These are phyloP conservation scores for Pyrgilauda ruficollis DNA, from an alignment of 2,113 vertebrate genomes.

Conservation along the genomic window DNA sequence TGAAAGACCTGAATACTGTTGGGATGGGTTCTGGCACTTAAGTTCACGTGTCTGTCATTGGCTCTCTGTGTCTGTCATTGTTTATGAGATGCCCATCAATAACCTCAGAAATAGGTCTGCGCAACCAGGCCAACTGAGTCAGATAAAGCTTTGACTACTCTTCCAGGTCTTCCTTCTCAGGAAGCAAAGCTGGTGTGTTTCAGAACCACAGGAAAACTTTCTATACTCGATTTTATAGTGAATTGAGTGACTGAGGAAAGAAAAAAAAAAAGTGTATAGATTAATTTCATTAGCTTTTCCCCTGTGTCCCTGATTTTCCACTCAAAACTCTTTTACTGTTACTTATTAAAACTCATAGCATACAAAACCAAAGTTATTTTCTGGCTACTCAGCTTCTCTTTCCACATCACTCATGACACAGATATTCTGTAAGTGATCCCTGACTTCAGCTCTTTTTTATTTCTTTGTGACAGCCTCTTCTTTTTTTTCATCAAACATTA, in stretches of 20 bases:
- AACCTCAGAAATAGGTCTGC: background rate
- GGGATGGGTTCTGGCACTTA: background rate
- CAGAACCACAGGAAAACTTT: background rate
- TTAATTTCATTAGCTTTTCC: background rate
- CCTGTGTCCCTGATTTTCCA: background rate
- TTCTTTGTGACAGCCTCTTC: background rate
- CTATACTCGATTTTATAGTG: accelerated
- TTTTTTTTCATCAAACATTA: background rate
- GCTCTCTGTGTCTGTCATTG: background rate
- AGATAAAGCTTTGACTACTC: background rate
- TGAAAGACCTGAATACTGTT: background rate
- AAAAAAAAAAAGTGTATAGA: background rate
- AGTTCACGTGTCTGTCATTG: background rate
- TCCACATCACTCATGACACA: background rate
- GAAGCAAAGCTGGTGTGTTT: background rate
- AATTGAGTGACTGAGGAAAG: background rate
- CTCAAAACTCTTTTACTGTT: background rate
- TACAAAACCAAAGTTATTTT: background rate
- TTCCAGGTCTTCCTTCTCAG: background rate
- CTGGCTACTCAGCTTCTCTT: background rate
- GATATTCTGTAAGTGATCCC: background rate
- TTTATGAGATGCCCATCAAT: background rate
- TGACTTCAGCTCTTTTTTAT: background rate
- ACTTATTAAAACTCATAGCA: background rate
- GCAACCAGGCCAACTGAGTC: background rate